A percentile compares a stretch with the other conserved stretches of the same genome.
Conservation (phyloP, 2,113 vertebrate species). For the Aythya baeri region DNA sequence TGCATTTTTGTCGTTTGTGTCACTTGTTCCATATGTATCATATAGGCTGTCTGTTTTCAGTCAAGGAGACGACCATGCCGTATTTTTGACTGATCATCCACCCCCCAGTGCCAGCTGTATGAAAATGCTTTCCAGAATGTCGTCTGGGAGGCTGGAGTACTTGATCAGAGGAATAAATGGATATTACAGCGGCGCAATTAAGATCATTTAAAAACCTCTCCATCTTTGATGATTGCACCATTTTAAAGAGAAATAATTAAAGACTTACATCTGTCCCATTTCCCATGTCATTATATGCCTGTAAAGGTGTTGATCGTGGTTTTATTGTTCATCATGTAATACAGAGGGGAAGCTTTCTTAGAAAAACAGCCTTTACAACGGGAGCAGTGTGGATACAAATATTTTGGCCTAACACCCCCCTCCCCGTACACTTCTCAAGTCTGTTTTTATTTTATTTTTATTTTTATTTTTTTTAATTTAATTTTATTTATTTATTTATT, state of each 20-base stretch:
- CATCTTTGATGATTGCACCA: fast-evolving
- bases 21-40: not conserved
- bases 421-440: not conserved
- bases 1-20: not conserved
- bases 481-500: too few relatives aligned
- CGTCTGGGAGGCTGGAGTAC: not conserved
- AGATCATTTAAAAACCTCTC: not conserved
- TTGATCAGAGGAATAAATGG: not conserved
- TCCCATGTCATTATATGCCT: fast-evolving
- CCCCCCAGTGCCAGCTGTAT: not conserved
- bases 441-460: fast-evolving
- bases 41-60: not conserved
- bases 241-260: not conserved
- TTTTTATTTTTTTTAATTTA: too few relatives aligned
- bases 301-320: not conserved
- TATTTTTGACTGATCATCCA: not conserved
- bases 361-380: not conserved
- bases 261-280: not conserved
- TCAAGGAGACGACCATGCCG: not conserved
- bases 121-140: not conserved
- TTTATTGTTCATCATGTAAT: not conserved
- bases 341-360: not conserved
- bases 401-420: not conserved
- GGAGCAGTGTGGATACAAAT: not conserved
- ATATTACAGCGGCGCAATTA: not conserved